phyloP scores from a whole-genome alignment of 2,113 vertebrate species.

The Brevimyrus niger region DNA sequence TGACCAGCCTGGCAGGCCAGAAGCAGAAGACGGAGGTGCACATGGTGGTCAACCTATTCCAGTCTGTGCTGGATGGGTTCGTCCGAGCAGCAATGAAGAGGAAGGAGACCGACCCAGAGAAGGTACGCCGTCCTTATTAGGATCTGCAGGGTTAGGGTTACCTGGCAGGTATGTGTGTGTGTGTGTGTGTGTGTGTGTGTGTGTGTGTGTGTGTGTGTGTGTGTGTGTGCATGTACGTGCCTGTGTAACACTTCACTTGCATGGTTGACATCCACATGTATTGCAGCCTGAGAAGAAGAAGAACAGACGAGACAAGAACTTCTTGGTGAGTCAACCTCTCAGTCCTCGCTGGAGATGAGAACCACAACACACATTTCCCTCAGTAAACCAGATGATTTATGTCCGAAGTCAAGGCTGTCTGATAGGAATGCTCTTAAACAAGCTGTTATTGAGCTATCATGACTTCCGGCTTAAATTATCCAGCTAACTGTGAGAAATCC shows the following conservation, averaged over 20 bases:
- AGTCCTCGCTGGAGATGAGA: neutral
- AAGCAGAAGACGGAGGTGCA: constrained; percentile 69
- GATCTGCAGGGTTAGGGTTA: neutral
- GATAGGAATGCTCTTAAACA: neutral
- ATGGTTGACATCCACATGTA: neutral
- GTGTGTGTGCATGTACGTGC: neutral
- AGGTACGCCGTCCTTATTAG: constrained; percentile 50
- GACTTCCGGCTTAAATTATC: neutral
- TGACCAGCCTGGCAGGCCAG: constrained; percentile 66
- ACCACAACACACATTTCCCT: neutral
- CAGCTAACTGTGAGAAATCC: neutral
- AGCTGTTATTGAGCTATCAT: neutral
- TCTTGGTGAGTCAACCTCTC: constrained; percentile 62
- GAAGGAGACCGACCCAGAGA: constrained; percentile 63
- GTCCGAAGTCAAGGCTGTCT: neutral
- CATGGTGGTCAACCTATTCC: constrained; percentile 89
- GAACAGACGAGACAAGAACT: constrained; percentile 80
- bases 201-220: neutral
- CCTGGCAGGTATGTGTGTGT: too few species aligned
- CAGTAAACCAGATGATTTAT: neutral
- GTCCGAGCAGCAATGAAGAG: constrained; percentile 72
- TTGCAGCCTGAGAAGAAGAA: constrained; percentile 65
- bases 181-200: accelerated
- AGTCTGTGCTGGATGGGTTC: constrained; percentile 87
- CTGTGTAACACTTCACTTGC: neutral